Evolutionary conservation across 2,888 invertebrate genomes (phyloP), one percentile per base, ranked within the genome.

Genomic region (Cheilosia urbana): DNA sequence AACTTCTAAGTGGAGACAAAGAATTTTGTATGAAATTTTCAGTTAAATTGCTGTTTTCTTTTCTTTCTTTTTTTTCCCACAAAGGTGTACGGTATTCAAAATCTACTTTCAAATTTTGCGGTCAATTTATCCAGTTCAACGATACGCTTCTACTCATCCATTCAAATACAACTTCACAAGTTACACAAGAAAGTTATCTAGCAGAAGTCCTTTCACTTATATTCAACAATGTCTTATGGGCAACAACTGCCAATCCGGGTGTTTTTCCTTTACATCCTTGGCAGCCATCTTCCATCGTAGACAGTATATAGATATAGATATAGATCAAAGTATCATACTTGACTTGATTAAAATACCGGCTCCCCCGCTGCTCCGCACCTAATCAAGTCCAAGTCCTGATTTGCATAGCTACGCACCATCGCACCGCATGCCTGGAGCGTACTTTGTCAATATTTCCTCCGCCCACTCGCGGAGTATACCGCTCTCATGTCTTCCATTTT

Each of bases 401-500:
- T 83, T 83, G 72, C 82, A 83, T 83, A 68, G 82, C 60, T 72
- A 83, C 77, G 77, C 77, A 72, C 49, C 72, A 77, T 66, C 47
- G 37, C 37, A 4, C 4, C 37, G 71, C 60, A 66, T 21, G 72
- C 82, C 82, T 62, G 24, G 53, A 68, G 82, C 66, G 40, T 55
- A 73, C 53, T 79, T 58, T 66, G 65, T 53, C 72, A 79, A 72
- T 72, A 82, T 71, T 71, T 53, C 13, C 6, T 1, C 15, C 2
- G 13, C 45, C 9, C 49, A 27, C 55, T 24, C 60, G 49, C 17
- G 30, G 13, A 51, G 17, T 34, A 21, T 24, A 19, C 37, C 42
- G 4, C 30, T 60, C 1, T 27, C 27, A 15, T 42, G 40, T 17
- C 45, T 55, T 65, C 58, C 58, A 19, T n/a, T 62, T 45, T 7